phyloP scores from a whole-genome alignment of 53 echinoderm and acorn worm genomes.

The Temnopleurus reevesii region DNA sequence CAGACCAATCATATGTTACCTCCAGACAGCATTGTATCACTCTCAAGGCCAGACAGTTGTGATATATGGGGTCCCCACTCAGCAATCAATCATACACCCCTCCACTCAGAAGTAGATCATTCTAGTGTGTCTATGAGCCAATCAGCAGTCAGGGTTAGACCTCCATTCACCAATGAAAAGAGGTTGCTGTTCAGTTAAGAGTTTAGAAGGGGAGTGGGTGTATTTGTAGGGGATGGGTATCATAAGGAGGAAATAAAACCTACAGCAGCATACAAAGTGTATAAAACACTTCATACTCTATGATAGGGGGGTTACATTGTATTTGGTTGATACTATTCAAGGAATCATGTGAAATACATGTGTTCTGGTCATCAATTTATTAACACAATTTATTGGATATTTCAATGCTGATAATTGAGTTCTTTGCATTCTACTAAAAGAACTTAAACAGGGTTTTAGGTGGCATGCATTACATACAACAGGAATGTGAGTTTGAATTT shows the following conservation, averaged over 20 bases:
- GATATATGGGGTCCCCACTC: not conserved
- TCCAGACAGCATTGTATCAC: slow-evolving; percentile 37
- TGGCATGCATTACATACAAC: no score
- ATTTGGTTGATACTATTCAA: no score
- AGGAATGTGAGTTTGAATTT: no score
- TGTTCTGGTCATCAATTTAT: no score
- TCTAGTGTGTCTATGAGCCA: not conserved
- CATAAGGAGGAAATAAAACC: not conserved
- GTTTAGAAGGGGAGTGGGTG: not conserved
- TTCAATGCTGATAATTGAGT: no score
- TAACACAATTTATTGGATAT: no score
- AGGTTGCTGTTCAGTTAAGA: not conserved
- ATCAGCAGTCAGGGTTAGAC: slow-evolving; percentile 2
- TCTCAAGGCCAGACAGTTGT: slow-evolving; percentile 16
- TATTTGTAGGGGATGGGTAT: not conserved
- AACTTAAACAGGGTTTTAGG: no score
- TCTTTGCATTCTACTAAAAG: no score
- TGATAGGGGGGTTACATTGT: no score
- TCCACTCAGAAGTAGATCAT: not conserved
- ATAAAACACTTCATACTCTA: no score
- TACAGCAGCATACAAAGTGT: no score
- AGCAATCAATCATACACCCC: slow-evolving; percentile 1
- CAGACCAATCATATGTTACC: slow-evolving; percentile 25
- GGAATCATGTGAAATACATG: no score
- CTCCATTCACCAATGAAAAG: slow-evolving; percentile 16